Base-by-base conservation (phyloP, 1,140 invertebrate species). In the Penaeus chinensis region DNA sequence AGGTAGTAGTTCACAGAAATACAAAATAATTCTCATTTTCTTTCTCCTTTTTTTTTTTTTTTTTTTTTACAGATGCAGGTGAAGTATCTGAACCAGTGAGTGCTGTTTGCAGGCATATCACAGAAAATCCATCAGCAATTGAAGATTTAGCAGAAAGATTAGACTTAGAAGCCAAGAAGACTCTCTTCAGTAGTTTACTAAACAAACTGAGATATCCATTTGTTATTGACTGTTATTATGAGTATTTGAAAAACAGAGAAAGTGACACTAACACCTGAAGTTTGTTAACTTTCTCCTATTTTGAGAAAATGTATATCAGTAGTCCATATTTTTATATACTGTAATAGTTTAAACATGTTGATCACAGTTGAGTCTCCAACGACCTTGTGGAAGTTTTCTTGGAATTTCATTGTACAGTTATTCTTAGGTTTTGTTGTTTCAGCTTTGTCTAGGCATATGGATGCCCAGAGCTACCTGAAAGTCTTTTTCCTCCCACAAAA, bases 201-300 rank as follows among this genome's bases (percentile, higher is more conserved):
- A 24, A 83, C 0, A 83, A 71, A 83, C 42, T 83, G 27, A 37
- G 42, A 22, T 83, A 83, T 66, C 24, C 19, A 27, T 83, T 66
- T 69, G n/a, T 83, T 54, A 83, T 83, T 83, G 81, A 74, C 42
- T n/a, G 22, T 66, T 83, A 71, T 83, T 47, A 83, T 83, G 37
- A 71, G 42, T 83, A 83, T 83, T 71, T 83, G 20, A 83, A 66
- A 54, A 65, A 42, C 7, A 83, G 42, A 83, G 65, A 32, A 18
- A 82, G 24, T 32, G 62, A 27, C 47, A 77, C 47, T 22, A 37
- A 77, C 20, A 77, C 20, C 32, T 77, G 22, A 77, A 77, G 20
- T 77, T 20, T 37, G 24, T 3, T 77, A 37, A 37, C 8, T 37
- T n/a, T 27, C 18, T 37, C 7, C 20, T 19, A 42, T 22, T 77